Conservation (phyloP, 1,140 invertebrate species). For the Euwallacea similis region DNA sequence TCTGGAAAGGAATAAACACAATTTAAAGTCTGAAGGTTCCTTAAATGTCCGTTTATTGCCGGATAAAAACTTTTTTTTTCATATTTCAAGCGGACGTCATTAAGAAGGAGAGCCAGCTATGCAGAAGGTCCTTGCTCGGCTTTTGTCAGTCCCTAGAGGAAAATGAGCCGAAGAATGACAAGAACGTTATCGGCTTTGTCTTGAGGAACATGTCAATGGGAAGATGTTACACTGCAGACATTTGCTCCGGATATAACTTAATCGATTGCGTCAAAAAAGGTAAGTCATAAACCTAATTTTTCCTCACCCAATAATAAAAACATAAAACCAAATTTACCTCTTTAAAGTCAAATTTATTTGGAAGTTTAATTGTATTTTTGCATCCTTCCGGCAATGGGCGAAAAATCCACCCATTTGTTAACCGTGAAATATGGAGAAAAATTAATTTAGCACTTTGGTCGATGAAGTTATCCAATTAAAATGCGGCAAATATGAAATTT, state of each 20-base stretch:
- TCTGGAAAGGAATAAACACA: conserved; percentile 30
- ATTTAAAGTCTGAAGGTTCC: conserved; percentile 33
- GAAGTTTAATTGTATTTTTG: conserved; percentile 7
- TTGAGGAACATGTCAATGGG: conserved; percentile 31
- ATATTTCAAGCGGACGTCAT: conserved; percentile 24
- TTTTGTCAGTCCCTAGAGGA: too few relatives aligned
- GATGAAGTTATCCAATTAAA: conserved; percentile 16
- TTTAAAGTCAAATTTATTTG: conserved; percentile 2
- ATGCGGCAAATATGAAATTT: neutral
- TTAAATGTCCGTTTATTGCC: too few relatives aligned
- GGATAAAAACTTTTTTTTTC: too few relatives aligned
- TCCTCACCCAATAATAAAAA: neutral
- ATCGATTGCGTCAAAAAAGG: conserved; percentile 38
- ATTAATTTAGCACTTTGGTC: conserved; percentile 3
- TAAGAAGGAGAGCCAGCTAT: conserved; percentile 20
- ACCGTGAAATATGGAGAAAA: conserved; percentile 17
- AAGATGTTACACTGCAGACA: conserved; percentile 39
- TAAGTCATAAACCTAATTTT: conserved; percentile 20
- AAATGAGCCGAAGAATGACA: conserved; percentile 7
- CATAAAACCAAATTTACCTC: neutral
- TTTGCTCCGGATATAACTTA: conserved; percentile 33
- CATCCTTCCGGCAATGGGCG: neutral
- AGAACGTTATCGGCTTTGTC: conserved; percentile 19
- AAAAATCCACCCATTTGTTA: conserved; percentile 4
- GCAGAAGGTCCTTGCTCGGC: conserved; percentile 3